Evolutionary conservation across 2,888 invertebrate species (phyloP), one percentile per base, ranked within the genome.

Genomic region (Drosophila setosimentum): DNA sequence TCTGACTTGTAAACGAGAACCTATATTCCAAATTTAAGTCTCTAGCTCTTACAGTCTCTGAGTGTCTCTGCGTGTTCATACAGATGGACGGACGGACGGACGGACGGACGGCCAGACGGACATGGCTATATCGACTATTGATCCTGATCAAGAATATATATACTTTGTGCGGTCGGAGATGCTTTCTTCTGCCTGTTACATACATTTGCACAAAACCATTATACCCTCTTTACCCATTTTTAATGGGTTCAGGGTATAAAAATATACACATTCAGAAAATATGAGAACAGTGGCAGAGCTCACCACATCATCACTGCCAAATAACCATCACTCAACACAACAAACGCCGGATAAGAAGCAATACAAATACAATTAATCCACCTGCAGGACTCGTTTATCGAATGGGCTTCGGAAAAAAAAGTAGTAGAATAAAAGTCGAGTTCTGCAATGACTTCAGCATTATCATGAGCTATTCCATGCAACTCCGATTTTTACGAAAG

Each of bases 311-410:
- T 16, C 30, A 16, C 60, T 35, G 30, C 51, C 49, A 67, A 67
- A 48, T 49, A 50, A 45, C 40, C 64, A 51, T 27, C 40, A 42
- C 33, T 18, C 54, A 48, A 54, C 29, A 48, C 50, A 68, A 59
- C 50, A 64, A 64, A 59, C 50, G 62, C 33, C 18, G 66, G 68
- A 75, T 67, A 72, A 68, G 77, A 76, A 66, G 70, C 71, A 87
- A 73, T 73, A 71, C 74, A 87, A 85, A 74, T 73, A 71, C 67
- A 82, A 77, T 85, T 69, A 85, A 83, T 83, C 68, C 86, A 85
- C 64, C 71, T 72, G 71, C 66, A 59, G 54, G 40, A 33, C 33
- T 16, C 16, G 18, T 33, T 13, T 33, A 33, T n/a, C 6, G 33
- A 21, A 7, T 53, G n/a, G 21, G 27, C n/a, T 18, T 37, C 30